Conservation (phyloP, 1,140 invertebrate species). For the Drosophila repleta region DNA sequence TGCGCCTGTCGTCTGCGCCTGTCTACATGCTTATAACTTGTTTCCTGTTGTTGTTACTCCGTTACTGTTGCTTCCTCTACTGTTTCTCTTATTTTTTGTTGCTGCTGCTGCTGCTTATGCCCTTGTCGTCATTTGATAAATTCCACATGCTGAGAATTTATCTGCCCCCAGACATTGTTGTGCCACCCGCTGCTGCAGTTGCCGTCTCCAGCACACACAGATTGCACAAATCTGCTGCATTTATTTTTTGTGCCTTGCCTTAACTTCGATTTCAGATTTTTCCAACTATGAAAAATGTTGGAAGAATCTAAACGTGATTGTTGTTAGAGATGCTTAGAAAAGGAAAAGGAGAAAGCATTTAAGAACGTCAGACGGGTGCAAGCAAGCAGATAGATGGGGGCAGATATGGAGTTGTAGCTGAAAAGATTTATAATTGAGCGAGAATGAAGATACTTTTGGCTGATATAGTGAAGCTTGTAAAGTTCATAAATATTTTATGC, state of each 20-base stretch:
- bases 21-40: conserved; percentile 81
- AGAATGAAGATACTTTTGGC: too few relatives aligned
- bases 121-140: conserved; percentile 73
- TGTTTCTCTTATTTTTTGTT: neutral
- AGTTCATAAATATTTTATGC: too few relatives aligned
- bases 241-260: neutral
- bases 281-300: conserved; percentile 11
- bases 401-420: too few relatives aligned
- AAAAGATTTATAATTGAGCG: too few relatives aligned
- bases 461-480: too few relatives aligned
- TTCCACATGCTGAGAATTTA: conserved; percentile 76
- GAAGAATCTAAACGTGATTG: conserved; percentile 22
- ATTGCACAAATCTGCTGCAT: conserved; percentile 53
- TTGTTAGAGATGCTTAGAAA: conserved; percentile 3
- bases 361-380: neutral
- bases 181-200: conserved; percentile 12
- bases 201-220: conserved; percentile 13
- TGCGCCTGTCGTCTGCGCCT: conserved; percentile 68
- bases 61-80: neutral
- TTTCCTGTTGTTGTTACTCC: conserved; percentile 57
- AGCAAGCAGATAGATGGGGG: neutral
- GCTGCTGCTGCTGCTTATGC: conserved; percentile 41
- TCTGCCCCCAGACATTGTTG: conserved; percentile 43
- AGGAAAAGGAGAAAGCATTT: neutral
- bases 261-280: conserved; percentile 44